Evolutionary conservation across 2,888 invertebrate species (phyloP).

Genomic region (Drosophila infuscata): DNA sequence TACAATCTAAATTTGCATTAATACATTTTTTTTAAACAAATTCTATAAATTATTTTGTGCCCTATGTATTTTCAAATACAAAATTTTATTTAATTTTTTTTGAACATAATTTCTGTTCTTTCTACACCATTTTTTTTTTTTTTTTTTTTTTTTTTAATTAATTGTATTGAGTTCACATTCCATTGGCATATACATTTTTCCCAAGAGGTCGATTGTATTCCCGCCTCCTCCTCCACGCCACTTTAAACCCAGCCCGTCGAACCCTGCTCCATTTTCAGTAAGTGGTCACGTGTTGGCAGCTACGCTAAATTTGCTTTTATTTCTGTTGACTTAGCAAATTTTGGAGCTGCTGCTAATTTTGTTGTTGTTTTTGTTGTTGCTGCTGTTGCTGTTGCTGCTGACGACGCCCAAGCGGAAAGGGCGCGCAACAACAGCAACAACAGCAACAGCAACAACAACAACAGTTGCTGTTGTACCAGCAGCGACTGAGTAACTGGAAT

Average conservation of each 20-base stretch:
- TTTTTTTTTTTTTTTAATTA: neutral
- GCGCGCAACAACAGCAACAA: slow-evolving; percentile 24
- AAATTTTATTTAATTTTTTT: neutral
- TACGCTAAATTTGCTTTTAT: slow-evolving; percentile 53
- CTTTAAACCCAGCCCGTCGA: neutral
- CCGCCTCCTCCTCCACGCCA: neutral
- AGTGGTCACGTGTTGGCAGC: slow-evolving; percentile 65
- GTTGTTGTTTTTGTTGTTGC: too few species aligned
- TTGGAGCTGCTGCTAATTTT: slow-evolving; percentile 30
- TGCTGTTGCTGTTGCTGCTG: slow-evolving; percentile 16
- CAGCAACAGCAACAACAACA: neutral
- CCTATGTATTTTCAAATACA: neutral
- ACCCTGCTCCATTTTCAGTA: slow-evolving; percentile 36
- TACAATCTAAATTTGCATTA: neutral
- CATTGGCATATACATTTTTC: neutral
- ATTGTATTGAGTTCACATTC: slow-evolving; percentile 15
- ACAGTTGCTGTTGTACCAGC: slow-evolving; percentile 25
- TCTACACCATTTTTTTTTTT: neutral
- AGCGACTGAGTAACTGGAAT: slow-evolving; percentile 51
- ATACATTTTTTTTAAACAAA: neutral
- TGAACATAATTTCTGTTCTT: neutral
- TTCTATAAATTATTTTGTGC: neutral
- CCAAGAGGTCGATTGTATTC: neutral
- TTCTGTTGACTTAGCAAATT: slow-evolving; percentile 57
- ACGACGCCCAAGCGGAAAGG: slow-evolving; percentile 34